A percentile compares a stretch with the other conserved stretches of the same genome.
These are phyloP conservation scores for Centrocercus urophasianus DNA, from an alignment of 2,113 vertebrate genomes.

Conservation along the genomic window DNA sequence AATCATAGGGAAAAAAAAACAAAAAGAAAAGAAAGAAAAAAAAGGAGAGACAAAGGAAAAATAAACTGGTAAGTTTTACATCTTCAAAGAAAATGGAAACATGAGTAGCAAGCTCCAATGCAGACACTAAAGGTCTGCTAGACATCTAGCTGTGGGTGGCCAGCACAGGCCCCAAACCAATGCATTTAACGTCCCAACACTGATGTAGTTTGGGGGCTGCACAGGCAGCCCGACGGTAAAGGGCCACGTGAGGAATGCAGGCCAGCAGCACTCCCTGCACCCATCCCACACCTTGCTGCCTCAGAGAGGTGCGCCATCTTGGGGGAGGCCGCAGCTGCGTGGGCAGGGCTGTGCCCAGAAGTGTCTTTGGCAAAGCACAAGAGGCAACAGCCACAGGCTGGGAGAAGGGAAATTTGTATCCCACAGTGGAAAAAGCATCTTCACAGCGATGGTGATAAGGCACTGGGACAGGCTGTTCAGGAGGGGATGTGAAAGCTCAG, in stretches of 20 bases:
- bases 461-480: not conserved
- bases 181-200: not conserved
- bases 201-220: not conserved
- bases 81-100: not conserved
- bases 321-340: rapidly evolving
- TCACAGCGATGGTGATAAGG: rapidly evolving
- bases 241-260: not conserved
- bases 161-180: not conserved
- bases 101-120: too few species aligned
- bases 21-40: not conserved
- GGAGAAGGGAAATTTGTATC: not conserved
- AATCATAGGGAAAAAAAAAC: not conserved
- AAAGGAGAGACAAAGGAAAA: not conserved
- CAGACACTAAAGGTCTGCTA: not conserved
- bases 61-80: not conserved
- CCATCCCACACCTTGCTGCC: not conserved
- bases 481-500: not conserved
- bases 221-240: not conserved
- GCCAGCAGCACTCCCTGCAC: not conserved
- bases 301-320: rapidly evolving
- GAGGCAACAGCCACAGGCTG: not conserved
- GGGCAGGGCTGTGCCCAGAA: not conserved
- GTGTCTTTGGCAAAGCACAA: not conserved
- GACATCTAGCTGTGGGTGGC: too few species aligned
- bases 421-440: not conserved